These are phyloP conservation scores for Rallus limicola DNA, from an alignment of 2,113 vertebrate genomes.

Conservation along the genomic window DNA sequence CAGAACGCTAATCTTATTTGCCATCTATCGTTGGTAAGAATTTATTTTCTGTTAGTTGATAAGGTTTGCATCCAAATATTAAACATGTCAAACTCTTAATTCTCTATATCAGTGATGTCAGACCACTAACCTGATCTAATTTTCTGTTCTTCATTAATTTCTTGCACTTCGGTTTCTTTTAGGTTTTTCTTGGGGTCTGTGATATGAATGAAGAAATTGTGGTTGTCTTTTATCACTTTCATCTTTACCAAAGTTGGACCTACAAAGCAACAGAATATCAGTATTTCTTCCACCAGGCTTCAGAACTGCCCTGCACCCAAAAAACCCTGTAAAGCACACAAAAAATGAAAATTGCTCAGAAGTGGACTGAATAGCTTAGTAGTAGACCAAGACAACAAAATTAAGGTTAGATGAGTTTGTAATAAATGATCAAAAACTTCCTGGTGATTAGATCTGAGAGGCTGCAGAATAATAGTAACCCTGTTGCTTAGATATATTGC, in stretches of 20 bases:
- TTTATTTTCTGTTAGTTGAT: not conserved
- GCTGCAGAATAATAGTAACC: not conserved
- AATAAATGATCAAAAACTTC: not conserved
- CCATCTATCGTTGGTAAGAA: not conserved
- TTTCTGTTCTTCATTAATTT: constrained; percentile 26
- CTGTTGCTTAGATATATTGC: not conserved
- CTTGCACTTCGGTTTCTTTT: not conserved
- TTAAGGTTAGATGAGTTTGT: not conserved
- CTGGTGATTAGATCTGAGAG: not conserved
- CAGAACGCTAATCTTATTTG: not conserved
- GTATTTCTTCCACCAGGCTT: not conserved
- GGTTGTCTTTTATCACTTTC: constrained; percentile 86
- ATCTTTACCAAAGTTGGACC: constrained; percentile 84
- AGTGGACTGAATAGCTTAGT: not conserved
- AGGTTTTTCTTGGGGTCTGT: constrained; percentile 65
- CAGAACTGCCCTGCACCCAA: not conserved
- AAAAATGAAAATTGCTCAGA: not conserved
- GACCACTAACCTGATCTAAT: constrained; percentile 29
- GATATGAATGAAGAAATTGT: constrained; percentile 88
- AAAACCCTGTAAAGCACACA: not conserved
- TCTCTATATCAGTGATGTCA: not conserved
- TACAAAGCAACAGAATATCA: constrained; percentile 43
- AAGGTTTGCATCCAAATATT: not conserved
- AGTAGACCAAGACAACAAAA: not conserved
- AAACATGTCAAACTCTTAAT: not conserved